Percentiles rank a stretch among this genome's conserved stretches.
Conservation (phyloP, 2,113 vertebrate genomes). For the Xenopus borealis region DNA sequence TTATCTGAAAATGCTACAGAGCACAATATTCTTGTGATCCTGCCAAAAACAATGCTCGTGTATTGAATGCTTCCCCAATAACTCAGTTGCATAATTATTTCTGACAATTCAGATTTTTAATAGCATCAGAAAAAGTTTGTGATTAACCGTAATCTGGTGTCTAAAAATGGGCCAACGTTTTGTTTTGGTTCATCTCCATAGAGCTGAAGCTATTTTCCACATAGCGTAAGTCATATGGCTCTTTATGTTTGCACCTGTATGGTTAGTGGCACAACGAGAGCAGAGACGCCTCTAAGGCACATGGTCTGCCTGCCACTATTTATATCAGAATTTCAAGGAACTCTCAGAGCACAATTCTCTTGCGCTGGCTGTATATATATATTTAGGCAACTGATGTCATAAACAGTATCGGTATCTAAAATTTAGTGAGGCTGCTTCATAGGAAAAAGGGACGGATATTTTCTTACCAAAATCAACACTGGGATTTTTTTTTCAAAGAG, state of each 20-base stretch:
- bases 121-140: no score
- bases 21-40: no score
- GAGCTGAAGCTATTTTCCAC: constrained; percentile 50
- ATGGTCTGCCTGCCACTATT: constrained; percentile 69
- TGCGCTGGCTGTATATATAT: constrained; percentile 45
- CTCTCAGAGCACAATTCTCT: constrained; percentile 55
- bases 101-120: no score
- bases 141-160: no score
- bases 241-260: constrained; percentile 50
- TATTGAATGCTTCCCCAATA: no score
- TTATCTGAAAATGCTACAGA: no score
- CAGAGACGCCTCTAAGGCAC: constrained; percentile 36
- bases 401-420: constrained; percentile 13
- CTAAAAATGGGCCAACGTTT: background rate
- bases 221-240: constrained; percentile 51
- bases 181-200: background rate
- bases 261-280: constrained; percentile 12
- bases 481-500: background rate
- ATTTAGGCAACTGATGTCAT: constrained; percentile 55
- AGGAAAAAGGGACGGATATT: constrained; percentile 35
- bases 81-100: no score
- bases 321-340: constrained; percentile 87
- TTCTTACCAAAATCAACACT: background rate
- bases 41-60: no score
- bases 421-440: background rate